These are phyloP conservation scores for Rhynchophorus ferrugineus DNA, from an alignment of 1,140 invertebrate species.

Conservation along the genomic window DNA sequence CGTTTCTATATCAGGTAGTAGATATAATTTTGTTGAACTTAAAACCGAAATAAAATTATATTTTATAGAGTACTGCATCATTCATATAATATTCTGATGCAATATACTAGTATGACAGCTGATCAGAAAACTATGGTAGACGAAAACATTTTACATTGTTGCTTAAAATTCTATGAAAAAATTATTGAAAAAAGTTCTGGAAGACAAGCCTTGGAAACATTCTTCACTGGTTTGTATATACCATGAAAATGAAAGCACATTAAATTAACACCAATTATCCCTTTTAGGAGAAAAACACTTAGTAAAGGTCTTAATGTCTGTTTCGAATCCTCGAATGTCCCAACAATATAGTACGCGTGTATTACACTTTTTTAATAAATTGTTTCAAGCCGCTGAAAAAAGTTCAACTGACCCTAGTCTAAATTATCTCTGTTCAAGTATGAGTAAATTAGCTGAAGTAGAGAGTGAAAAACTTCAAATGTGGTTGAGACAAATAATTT, in stretches of 20 bases:
- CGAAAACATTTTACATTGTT: conserved; percentile 62
- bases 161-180: conserved; percentile 74
- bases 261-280: background rate
- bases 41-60: background rate
- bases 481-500: conserved; percentile 62
- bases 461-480: conserved; percentile 57
- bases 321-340: conserved; percentile 58
- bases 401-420: conserved; percentile 52
- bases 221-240: conserved; percentile 55
- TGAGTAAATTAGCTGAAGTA: conserved; percentile 58
- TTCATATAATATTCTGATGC: conserved; percentile 61
- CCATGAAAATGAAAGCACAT: background rate
- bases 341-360: conserved; percentile 69
- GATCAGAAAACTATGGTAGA: conserved; percentile 42
- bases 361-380: conserved; percentile 70
- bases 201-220: conserved; percentile 69
- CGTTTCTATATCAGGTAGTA: conserved; percentile 48
- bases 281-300: conserved; percentile 45
- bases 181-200: conserved; percentile 73
- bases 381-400: conserved; percentile 62
- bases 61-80: conserved; percentile 49
- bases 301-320: conserved; percentile 65
- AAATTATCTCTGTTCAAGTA: conserved; percentile 60
- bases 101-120: conserved; percentile 39
- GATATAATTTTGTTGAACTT: background rate